Conservation (phyloP, 2,888 invertebrate genomes). For the Ormia ochracea region DNA sequence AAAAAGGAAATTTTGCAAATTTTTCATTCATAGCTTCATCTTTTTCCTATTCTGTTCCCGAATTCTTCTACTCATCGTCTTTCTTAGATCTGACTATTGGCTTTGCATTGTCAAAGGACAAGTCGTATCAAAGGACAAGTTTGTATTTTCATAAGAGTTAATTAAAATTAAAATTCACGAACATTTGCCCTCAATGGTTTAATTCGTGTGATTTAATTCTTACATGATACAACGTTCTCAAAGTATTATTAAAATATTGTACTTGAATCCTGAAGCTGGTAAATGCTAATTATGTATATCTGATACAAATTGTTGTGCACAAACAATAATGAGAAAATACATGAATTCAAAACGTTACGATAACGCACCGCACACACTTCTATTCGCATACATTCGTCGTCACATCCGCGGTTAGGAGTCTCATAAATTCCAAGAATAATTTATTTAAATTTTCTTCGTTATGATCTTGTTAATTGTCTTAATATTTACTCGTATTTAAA, state of each 20-base stretch:
- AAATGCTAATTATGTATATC: constrained; percentile 23
- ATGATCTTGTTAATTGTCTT: constrained; percentile 28
- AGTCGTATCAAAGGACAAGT: no score
- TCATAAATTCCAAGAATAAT: background rate
- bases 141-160: no score
- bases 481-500: constrained; percentile 8
- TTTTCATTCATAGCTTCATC: no score
- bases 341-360: background rate
- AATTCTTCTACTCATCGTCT: no score
- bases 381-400: background rate
- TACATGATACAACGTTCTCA: no score
- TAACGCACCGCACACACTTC: background rate
- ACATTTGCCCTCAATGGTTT: background rate
- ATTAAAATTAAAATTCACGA: background rate
- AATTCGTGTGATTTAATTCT: no score
- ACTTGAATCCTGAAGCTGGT: background rate
- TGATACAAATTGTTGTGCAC: background rate
- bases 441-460: background rate
- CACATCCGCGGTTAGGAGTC: background rate
- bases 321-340: background rate
- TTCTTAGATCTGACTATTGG: no score
- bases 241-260: background rate
- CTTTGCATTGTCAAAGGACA: no score
- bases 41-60: no score
- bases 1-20: no score